phyloP scores from a whole-genome alignment of 2,888 invertebrate genomes.

The Leucophenga montana region DNA sequence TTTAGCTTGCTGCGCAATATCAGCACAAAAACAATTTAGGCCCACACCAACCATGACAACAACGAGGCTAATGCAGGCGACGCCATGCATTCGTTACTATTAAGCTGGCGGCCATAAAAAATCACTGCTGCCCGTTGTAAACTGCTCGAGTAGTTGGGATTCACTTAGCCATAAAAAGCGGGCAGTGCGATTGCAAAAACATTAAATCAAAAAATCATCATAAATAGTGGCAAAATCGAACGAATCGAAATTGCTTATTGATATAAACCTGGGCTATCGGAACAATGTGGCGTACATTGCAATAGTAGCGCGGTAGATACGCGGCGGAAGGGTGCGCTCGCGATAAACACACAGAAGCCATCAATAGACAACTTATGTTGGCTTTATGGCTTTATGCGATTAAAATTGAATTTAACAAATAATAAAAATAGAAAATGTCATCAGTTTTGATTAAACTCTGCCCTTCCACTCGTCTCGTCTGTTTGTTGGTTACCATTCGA shows the following conservation, averaged over 20 bases:
- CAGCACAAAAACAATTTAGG: too few species aligned
- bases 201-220: conserved; percentile 23
- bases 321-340: conserved; percentile 31
- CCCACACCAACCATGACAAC: not conserved
- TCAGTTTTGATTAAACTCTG: conserved; percentile 13
- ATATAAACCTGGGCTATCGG: too few species aligned
- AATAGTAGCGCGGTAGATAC: conserved; percentile 22
- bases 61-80: conserved; percentile 35
- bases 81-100: conserved; percentile 42
- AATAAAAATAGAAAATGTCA: conserved; percentile 49
- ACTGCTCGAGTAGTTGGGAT: conserved; percentile 61
- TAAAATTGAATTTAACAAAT: conserved; percentile 61
- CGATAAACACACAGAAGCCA: conserved; percentile 58
- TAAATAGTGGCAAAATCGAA: not conserved
- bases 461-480: too few species aligned
- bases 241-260: too few species aligned
- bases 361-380: conserved; percentile 53
- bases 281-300: conserved; percentile 28
- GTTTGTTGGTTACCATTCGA: too few species aligned
- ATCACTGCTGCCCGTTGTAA: conserved; percentile 55
- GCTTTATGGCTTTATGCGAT: conserved; percentile 53
- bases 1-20: conserved; percentile 2
- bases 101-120: conserved; percentile 62
- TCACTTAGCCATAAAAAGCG: conserved; percentile 62
- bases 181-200: conserved; percentile 32